Evolutionary conservation across 2,888 invertebrate genomes (phyloP).

Genomic region (Holacanthella duospinosa): DNA sequence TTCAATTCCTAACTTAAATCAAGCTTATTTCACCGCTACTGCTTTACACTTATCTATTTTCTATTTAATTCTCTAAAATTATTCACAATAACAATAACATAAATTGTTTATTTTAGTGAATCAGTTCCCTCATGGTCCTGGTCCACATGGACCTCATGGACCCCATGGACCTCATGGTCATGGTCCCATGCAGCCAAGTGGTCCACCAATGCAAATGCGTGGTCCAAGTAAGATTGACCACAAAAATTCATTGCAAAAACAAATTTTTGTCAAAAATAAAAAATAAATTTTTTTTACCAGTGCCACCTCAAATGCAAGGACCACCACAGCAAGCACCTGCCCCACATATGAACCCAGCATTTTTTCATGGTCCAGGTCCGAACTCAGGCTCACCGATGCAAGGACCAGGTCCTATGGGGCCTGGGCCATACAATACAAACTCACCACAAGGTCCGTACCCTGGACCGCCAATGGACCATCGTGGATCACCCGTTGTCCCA

Average conservation of each 20-base stretch:
- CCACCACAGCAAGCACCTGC: conserved; percentile 57
- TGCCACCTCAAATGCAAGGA: conserved; percentile 48
- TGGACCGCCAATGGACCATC: conserved; percentile 37
- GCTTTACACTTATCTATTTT: too few relatives aligned
- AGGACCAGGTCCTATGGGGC: conserved; percentile 30
- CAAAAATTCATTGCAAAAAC: neutral
- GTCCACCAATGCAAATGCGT: conserved; percentile 5
- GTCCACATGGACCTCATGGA: conserved; percentile 25
- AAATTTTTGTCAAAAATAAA: neutral
- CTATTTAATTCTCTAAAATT: too few relatives aligned
- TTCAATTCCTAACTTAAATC: too few relatives aligned
- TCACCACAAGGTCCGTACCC: conserved; percentile 41
- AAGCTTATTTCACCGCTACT: too few relatives aligned
- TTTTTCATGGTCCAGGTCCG: conserved; percentile 64
- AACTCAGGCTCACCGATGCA: conserved; percentile 46
- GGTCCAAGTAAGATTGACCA: conserved; percentile 10
- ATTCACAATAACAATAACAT: neutral
- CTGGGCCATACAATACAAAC: conserved; percentile 40
- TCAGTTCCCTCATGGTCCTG: conserved; percentile 41
- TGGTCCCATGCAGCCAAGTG: conserved; percentile 16
- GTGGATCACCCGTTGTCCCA: conserved; percentile 45
- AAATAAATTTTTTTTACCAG: neutral
- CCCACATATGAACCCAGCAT: conserved; percentile 93
- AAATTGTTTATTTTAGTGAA: neutral
- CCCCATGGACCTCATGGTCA: conserved; percentile 17